Conservation (phyloP, 2,113 vertebrate species). For the Cryptoleucopteryx plumbea region DNA sequence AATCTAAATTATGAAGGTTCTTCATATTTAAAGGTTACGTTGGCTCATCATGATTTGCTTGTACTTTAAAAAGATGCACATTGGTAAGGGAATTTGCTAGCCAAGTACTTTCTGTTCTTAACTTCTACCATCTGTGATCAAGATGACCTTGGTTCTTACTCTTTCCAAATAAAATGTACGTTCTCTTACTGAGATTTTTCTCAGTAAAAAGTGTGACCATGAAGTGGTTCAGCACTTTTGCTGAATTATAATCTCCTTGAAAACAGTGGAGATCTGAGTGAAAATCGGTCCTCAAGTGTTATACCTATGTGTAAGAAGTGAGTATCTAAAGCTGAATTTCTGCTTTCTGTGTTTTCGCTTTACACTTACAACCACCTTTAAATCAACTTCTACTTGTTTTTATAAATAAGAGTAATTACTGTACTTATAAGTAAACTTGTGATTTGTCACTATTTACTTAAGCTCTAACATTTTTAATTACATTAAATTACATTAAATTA, state of each 20-base stretch:
- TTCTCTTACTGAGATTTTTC: neutral
- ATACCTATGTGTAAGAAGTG: neutral
- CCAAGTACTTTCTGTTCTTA: neutral
- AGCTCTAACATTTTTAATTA: neutral
- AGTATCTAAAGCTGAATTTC: neutral
- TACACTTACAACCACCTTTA: neutral
- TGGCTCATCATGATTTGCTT: neutral
- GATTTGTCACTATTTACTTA: neutral
- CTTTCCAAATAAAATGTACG: neutral
- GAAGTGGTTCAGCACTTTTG: neutral
- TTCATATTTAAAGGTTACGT: neutral
- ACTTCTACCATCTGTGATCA: neutral
- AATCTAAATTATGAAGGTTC: neutral
- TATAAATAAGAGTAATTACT: neutral
- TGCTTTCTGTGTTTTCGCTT: neutral
- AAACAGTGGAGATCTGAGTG: neutral
- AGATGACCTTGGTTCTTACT: slow-evolving; percentile 14
- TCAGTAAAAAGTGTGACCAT: neutral
- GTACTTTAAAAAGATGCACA: neutral
- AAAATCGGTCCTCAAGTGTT: neutral
- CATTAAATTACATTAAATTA: neutral
- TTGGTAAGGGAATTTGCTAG: neutral
- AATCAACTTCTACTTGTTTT: neutral
- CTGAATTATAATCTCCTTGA: neutral
- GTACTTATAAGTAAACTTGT: neutral